A percentile compares a stretch with the other conserved stretches of the same genome.
Evolutionary conservation across 2,113 vertebrate species (phyloP).

Genomic region (Laterallus jamaicensis): DNA sequence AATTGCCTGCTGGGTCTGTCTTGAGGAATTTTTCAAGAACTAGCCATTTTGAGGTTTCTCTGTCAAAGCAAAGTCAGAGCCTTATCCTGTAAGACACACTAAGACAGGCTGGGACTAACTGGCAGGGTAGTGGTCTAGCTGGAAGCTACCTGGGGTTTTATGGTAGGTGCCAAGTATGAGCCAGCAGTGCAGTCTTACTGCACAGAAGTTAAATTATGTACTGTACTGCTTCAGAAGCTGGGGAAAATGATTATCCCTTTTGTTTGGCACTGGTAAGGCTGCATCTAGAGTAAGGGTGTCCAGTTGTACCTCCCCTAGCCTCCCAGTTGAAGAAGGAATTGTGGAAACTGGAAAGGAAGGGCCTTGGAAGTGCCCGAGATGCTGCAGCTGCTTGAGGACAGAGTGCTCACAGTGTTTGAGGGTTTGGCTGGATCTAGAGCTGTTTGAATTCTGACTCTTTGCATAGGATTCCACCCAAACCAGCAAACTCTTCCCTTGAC

Average conservation of each 20-base stretch:
- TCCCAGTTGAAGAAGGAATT: neutral
- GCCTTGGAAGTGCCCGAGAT: neutral
- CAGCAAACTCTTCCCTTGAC: neutral
- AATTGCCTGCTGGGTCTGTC: neutral
- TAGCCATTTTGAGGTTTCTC: neutral
- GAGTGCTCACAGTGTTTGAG: neutral
- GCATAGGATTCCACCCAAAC: neutral
- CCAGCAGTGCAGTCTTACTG: neutral
- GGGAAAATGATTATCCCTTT: neutral
- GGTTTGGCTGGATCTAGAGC: neutral
- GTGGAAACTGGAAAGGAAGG: neutral
- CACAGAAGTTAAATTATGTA: neutral
- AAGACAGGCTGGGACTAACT: neutral
- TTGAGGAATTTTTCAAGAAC: neutral
- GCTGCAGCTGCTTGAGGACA: neutral
- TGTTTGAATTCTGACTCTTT: neutral
- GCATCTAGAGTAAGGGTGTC: neutral
- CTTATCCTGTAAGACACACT: neutral
- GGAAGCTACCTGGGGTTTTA: neutral
- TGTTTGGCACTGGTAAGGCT: neutral
- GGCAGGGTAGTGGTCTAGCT: neutral
- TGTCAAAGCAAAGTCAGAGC: neutral
- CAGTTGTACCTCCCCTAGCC: rapidly evolving
- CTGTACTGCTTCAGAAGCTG: neutral
- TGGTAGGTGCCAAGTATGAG: neutral